These are phyloP conservation scores for Ascaphus truei DNA, from an alignment of 2,113 vertebrate species.

Conservation along the genomic window DNA sequence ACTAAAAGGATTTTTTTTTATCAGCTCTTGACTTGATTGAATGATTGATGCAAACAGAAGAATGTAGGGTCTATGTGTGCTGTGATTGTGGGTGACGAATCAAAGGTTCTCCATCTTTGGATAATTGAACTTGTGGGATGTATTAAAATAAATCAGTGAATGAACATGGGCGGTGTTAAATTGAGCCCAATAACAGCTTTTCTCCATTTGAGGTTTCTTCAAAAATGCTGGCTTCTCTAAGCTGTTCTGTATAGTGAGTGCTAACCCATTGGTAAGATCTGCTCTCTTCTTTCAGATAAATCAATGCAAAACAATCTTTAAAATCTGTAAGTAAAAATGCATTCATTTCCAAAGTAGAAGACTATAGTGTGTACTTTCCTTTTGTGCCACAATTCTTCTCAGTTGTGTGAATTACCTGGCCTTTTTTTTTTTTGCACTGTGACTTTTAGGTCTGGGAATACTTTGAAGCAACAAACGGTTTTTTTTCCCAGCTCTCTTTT, in stretches of 20 bases:
- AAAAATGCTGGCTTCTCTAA: slow-evolving; percentile 54
- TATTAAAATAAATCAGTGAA: slow-evolving; percentile 42
- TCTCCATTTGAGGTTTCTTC: slow-evolving; percentile 49
- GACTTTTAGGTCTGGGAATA: slow-evolving; percentile 79
- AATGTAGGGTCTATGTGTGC: slow-evolving; percentile 55
- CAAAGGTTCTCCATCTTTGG: slow-evolving; percentile 53
- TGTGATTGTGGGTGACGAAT: slow-evolving; percentile 62
- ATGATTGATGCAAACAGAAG: slow-evolving; percentile 69
- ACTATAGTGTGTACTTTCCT: slow-evolving; percentile 77
- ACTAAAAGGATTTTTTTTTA: slow-evolving; percentile 79
- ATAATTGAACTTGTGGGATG: slow-evolving; percentile 62
- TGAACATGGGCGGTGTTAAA: slow-evolving; percentile 53
- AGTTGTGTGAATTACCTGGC: slow-evolving; percentile 71
- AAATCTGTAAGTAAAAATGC: slow-evolving; percentile 97
- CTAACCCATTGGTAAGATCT: slow-evolving; percentile 72
- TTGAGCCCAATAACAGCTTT: slow-evolving; percentile 57
- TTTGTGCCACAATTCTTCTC: slow-evolving; percentile 79
- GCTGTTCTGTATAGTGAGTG: slow-evolving; percentile 63
- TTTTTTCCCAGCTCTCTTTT: slow-evolving; percentile 71
- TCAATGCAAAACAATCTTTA: slow-evolving; percentile 79
- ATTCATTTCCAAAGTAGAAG: slow-evolving; percentile 94
- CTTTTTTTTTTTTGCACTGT: slow-evolving; percentile 62
- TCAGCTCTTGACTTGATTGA: slow-evolving; percentile 73
- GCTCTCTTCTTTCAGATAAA: slow-evolving; percentile 81
- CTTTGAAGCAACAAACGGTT: slow-evolving; percentile 73